These are phyloP conservation scores for Sminthurides bifidus DNA, from an alignment of 1,140 invertebrate species.

Conservation along the genomic window DNA sequence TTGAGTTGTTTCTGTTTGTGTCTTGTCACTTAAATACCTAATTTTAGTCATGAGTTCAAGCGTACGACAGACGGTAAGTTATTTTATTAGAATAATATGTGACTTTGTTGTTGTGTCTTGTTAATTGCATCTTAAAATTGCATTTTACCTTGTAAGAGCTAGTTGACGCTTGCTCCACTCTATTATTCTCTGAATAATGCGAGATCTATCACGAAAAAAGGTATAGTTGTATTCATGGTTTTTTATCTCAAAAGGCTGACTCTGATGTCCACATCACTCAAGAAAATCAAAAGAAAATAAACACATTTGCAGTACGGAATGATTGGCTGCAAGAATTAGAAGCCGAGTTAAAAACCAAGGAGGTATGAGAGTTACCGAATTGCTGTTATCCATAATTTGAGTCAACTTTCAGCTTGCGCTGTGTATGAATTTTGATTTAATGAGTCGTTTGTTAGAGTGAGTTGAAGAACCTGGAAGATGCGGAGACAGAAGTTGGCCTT, in stretches of 20 bases:
- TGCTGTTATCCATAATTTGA: not conserved
- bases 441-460: slow-evolving; percentile 51
- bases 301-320: slow-evolving; percentile 87
- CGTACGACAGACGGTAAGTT: too few relatives aligned
- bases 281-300: slow-evolving; percentile 96
- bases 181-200: not conserved
- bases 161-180: too few relatives aligned
- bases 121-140: too few relatives aligned
- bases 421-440: slow-evolving; percentile 7
- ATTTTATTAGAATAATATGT: too few relatives aligned
- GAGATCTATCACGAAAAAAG: not conserved
- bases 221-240: not conserved
- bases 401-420: not conserved
- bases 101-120: too few relatives aligned
- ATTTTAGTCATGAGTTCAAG: too few relatives aligned
- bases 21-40: too few relatives aligned
- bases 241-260: slow-evolving; percentile 44
- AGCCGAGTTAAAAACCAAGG: slow-evolving; percentile 75
- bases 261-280: slow-evolving; percentile 85
- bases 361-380: slow-evolving; percentile 40
- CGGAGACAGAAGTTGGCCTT: slow-evolving; percentile 71
- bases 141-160: too few relatives aligned
- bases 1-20: too few relatives aligned
- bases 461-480: slow-evolving; percentile 83
- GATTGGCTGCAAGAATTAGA: slow-evolving; percentile 80